Evolutionary conservation across 2,797 vertebrate genomes (phyloP), one percentile per base, ranked within the genome.

Genomic region (Cryptoblepharus egeriae): DNA sequence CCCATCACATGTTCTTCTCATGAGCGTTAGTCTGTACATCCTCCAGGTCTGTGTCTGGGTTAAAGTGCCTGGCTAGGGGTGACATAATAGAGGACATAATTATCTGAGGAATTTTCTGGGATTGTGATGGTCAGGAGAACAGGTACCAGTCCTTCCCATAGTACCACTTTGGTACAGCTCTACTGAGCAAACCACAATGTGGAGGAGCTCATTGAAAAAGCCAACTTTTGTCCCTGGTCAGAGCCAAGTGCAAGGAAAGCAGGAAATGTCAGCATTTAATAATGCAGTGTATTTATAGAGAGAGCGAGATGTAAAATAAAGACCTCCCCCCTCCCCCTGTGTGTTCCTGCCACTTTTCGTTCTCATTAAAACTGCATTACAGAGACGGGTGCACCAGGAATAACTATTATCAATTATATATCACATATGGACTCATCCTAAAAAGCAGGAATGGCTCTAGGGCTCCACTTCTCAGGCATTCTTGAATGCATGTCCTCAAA

Each of bases 351-450:
- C 30, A 45, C 37, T 78, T 67, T 79, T 67, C 37, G 42, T 79
- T 55, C 76, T 82, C 88, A 92, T 93, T 91, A 93, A 93, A 90
- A 90, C 88, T 93, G 88, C 87, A 91, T 91, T 81, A 87, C 57
- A 12, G 81, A 93, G 85, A 86, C 26, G 12, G 89, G 75, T 63
- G 67, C 78, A 92, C 88, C 83, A 91, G 88, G 88, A 93, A 93
- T 89, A 93, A 88, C 89, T 75, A 57, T 74, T 84, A 93, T 91
- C 88, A 90, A 92, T 92, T 93, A 93, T 92, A 86, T 90, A 92
- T 91, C 57, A 81, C 74, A 58, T 65, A 77, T 71, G 81, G 73
- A 49, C 74, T 32, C 30, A 9, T 61, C 26, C 60, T 78, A 61
- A 74, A 85, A 87, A 76, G 87, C 69, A 82, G 81, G 20, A 80